phyloP scores from a whole-genome alignment of 2,888 invertebrate species.

The Blera fallax region DNA sequence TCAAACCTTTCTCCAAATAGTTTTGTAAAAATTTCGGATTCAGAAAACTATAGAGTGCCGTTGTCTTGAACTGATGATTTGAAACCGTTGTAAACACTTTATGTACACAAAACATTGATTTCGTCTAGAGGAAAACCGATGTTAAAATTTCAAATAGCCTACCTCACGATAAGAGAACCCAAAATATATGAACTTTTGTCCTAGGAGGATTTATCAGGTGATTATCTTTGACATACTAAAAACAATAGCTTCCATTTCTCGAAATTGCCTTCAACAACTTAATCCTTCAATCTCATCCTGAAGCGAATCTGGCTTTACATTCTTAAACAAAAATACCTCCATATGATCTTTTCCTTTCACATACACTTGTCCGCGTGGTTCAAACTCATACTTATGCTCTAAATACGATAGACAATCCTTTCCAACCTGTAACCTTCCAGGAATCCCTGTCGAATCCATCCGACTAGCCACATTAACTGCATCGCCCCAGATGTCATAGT shows the following conservation, averaged over 20 bases:
- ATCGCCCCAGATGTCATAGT: conserved; percentile 99
- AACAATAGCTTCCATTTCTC: neutral
- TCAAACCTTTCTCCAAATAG: no score
- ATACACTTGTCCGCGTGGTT: conserved; percentile 95
- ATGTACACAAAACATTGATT: no score
- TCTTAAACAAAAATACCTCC: conserved; percentile 90
- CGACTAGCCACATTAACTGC: conserved; percentile 98
- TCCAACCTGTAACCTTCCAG: conserved; percentile 92
- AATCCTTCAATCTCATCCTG: conserved; percentile 14
- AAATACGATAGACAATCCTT: conserved; percentile 89
- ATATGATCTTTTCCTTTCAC: conserved; percentile 98
- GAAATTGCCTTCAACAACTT: neutral
- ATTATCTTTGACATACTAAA: neutral
- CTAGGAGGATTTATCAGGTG: neutral
- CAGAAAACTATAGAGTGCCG: no score
- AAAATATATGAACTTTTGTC: no score
- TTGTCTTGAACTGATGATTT: no score
- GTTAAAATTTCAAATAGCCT: no score
- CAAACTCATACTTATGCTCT: conserved; percentile 90
- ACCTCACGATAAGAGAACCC: no score
- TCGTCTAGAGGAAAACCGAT: no score
- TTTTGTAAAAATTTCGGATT: no score
- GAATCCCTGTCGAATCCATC: conserved; percentile 98
- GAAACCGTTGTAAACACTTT: no score
- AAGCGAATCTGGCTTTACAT: conserved; percentile 70